These are phyloP conservation scores for Margarornis squamiger DNA, from an alignment of 2,797 vertebrate species.

Conservation along the genomic window DNA sequence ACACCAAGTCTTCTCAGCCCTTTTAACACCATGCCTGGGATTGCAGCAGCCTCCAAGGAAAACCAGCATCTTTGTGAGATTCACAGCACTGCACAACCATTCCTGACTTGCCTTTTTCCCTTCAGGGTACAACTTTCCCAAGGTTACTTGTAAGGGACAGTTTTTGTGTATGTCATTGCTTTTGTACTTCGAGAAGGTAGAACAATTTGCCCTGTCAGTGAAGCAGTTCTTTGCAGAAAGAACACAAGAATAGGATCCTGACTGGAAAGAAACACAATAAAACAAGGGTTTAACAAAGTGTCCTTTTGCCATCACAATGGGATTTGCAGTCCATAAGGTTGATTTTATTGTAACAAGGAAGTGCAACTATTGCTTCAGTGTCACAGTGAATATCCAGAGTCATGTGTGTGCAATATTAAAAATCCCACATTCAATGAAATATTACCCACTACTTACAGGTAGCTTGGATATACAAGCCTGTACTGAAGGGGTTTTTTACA, in stretches of 20 bases:
- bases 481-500: not conserved
- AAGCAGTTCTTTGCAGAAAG: not conserved
- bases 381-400: not conserved
- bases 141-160: not conserved
- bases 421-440: not conserved
- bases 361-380: not conserved
- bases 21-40: not conserved
- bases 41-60: not conserved
- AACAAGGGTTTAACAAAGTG: not conserved
- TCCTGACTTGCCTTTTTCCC: not conserved
- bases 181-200: not conserved
- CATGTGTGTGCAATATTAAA: not conserved
- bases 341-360: not conserved
- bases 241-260: not conserved
- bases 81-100: not conserved
- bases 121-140: not conserved
- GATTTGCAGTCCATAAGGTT: not conserved
- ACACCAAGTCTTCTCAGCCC: fast-evolving
- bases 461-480: not conserved
- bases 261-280: not conserved
- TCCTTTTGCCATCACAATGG: not conserved
- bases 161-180: not conserved
- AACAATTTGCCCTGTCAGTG: not conserved
- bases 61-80: not conserved
- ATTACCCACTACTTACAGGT: not conserved